Evolutionary conservation across 1,140 invertebrate species (phyloP).

Genomic region (Drosophila tani): DNA sequence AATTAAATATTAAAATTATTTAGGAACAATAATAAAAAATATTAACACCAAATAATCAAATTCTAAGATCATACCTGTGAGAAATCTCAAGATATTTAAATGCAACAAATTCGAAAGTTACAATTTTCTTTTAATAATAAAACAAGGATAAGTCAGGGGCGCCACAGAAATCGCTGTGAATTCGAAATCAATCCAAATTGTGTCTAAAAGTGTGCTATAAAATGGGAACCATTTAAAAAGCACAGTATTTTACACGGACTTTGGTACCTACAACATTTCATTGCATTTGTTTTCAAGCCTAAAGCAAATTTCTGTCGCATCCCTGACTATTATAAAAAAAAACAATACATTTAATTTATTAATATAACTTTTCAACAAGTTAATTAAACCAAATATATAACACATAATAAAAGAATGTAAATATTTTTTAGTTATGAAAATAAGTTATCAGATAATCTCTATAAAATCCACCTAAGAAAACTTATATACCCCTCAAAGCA

Average conservation of each 20-base stretch:
- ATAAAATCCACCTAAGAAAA: not conserved
- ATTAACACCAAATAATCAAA: no score
- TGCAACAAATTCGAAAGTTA: not conserved
- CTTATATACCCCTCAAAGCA: constrained; percentile 2
- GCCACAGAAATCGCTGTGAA: fast-evolving
- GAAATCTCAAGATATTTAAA: no score
- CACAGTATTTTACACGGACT: not conserved
- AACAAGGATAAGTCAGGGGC: not conserved
- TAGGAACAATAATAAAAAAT: no score
- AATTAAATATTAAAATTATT: not conserved
- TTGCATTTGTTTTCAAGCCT: not conserved
- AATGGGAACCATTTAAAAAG: not conserved
- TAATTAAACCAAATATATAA: no score
- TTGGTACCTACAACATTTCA: no score
- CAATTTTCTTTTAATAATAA: not conserved
- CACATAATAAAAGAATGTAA: not conserved
- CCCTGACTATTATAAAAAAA: no score
- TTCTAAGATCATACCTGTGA: no score
- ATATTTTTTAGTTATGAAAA: not conserved
- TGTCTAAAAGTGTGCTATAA: not conserved
- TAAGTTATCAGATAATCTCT: not conserved
- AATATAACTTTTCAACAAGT: no score
- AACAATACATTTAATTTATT: no score
- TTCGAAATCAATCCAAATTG: not conserved
- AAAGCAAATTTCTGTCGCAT: not conserved